Conservation (phyloP, 2,113 vertebrate genomes). For the Zeus faber region DNA sequence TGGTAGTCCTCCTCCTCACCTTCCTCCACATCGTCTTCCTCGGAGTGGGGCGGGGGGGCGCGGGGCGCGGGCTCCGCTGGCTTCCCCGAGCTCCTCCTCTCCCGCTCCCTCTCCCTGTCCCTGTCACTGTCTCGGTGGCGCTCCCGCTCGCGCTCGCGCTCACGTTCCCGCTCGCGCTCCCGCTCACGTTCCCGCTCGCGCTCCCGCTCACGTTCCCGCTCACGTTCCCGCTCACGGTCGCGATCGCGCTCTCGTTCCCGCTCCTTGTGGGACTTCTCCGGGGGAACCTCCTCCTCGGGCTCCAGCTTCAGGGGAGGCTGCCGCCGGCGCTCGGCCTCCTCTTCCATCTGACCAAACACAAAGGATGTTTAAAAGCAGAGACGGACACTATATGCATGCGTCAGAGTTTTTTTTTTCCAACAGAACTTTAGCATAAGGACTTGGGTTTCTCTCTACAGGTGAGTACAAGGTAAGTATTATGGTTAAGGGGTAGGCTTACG, state of each 20-base stretch:
- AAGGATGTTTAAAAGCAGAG: not conserved
- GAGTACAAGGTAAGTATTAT: too few species aligned
- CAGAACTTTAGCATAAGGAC: too few species aligned
- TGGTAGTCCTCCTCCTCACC: slow-evolving; percentile 84
- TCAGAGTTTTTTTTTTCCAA: too few species aligned
- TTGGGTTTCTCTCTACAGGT: too few species aligned
- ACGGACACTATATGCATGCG: too few species aligned
- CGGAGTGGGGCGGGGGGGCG: slow-evolving; percentile 70
- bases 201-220: not conserved
- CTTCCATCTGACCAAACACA: slow-evolving; percentile 84
- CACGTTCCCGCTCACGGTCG: slow-evolving; percentile 4
- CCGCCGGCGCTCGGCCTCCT: slow-evolving; percentile 91
- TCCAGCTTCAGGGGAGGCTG: slow-evolving; percentile 91
- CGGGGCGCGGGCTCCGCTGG: slow-evolving; percentile 60
- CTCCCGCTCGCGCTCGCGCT: not conserved
- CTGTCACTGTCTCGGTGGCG: not conserved
- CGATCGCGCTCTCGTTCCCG: slow-evolving; percentile 72
- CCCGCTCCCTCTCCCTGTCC: slow-evolving; percentile 63
- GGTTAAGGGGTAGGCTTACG: too few species aligned
- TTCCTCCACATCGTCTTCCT: slow-evolving; percentile 82
- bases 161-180: not conserved
- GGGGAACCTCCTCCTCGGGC: slow-evolving; percentile 85
- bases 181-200: not conserved
- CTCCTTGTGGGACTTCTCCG: slow-evolving; percentile 72
- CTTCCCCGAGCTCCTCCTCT: slow-evolving; percentile 68